phyloP scores from a whole-genome alignment of 2,888 invertebrate genomes.

The Hypsopygia costalis region DNA sequence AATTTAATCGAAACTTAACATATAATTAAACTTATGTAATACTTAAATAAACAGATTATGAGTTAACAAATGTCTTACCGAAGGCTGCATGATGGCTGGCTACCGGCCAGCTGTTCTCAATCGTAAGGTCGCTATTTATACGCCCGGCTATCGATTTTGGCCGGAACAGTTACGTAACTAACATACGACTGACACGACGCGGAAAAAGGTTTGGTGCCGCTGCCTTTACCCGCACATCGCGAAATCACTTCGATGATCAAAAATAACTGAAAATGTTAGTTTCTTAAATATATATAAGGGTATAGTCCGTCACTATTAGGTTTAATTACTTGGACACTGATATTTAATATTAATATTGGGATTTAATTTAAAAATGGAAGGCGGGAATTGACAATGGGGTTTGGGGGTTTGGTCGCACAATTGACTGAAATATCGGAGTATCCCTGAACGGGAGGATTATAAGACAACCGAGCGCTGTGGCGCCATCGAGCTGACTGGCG shows the following conservation, averaged over 20 bases:
- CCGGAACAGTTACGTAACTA: constrained; percentile 73
- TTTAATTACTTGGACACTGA: constrained; percentile 1
- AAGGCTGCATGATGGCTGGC: constrained; percentile 69
- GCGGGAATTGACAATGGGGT: constrained; percentile 39
- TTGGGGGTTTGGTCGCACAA: constrained; percentile 37
- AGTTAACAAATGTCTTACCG: constrained; percentile 44
- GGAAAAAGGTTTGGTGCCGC: constrained; percentile 52
- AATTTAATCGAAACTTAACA: too few relatives aligned
- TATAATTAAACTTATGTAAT: too few relatives aligned
- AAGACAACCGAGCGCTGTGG: constrained; percentile 56
- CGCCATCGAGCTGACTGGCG: constrained; percentile 63
- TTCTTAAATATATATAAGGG: constrained; percentile 3
- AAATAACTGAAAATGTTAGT: constrained; percentile 12
- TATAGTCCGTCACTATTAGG: background rate
- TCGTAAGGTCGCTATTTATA: constrained; percentile 68
- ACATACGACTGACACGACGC: constrained; percentile 39
- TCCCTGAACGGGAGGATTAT: constrained; percentile 29
- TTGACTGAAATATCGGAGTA: constrained; percentile 37
- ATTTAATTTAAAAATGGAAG: constrained; percentile 38
- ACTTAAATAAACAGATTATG: too few relatives aligned
- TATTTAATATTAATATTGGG: constrained; percentile 6
- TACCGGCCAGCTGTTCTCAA: constrained; percentile 70
- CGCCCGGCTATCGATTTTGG: constrained; percentile 73
- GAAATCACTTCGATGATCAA: constrained; percentile 30
- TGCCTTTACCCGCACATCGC: constrained; percentile 45